Evolutionary conservation across 2,113 vertebrate species (phyloP).

Genomic region (Protobothrops mucrosquamatus): DNA sequence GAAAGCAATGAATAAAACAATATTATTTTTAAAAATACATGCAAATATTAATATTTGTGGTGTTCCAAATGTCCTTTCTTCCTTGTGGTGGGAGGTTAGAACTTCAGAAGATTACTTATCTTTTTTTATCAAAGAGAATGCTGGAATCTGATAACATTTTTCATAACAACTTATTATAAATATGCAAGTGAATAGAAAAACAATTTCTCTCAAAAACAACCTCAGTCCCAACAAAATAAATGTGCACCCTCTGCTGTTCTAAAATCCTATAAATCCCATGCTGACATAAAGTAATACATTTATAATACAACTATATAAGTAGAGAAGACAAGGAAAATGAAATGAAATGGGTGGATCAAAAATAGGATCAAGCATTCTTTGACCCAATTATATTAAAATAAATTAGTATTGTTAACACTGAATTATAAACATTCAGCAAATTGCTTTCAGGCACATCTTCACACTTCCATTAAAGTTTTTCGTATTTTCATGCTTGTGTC

Average conservation of each 20-base stretch:
- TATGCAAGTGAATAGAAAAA: neutral
- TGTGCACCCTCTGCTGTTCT: neutral
- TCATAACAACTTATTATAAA: neutral
- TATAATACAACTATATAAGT: neutral
- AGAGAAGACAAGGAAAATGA: neutral
- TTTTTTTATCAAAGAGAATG: neutral
- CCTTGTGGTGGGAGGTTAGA: neutral
- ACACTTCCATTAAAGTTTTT: neutral
- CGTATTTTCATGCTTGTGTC: neutral
- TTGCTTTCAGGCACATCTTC: neutral
- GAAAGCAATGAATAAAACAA: neutral
- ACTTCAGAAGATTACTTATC: neutral
- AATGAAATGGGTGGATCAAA: neutral
- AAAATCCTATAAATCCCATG: neutral
- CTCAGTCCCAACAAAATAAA: neutral
- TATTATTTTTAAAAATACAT: neutral
- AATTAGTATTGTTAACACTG: neutral
- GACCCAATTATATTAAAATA: neutral
- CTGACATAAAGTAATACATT: neutral
- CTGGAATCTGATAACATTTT: neutral
- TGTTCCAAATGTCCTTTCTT: neutral
- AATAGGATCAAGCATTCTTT: neutral
- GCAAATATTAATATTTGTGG: neutral
- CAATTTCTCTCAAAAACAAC: neutral
- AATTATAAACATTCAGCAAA: neutral